Base-by-base conservation (phyloP, 2,888 invertebrate species). In the Synergus japonicus region DNA sequence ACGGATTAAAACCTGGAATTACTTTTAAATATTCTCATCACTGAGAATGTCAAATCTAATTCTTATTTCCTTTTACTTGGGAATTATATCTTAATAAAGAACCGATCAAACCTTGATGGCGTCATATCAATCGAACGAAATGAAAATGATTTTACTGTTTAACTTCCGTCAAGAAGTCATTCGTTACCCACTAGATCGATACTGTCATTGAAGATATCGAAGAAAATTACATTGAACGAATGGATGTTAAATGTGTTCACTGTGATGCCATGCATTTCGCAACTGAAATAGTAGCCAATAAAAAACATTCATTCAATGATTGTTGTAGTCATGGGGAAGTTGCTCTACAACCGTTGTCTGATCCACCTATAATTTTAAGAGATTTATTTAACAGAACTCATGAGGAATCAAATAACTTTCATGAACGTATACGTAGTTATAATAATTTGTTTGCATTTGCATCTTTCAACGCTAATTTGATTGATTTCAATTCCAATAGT, bases 381-480 rank as follows among this genome's bases (percentile, higher is more conserved):
- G 54, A 76, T 66, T 76, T 82, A 64, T 80, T 82, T 60, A 29
- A 69, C 2, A 76, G 73, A 10, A 43, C 5, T 22, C 37, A 82
- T 69, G 46, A 65, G 43, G 49, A 65, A 58, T 79, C 78, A 0
- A 18, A 22, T 15, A 13, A 78, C 15, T 82, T 80, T 64, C 78
- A 67, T 49, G 9, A 81, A 10, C 60, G 43, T 60, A 81, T 80
- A 64, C 54, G 79, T 73, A n/a, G 46, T 13, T 80, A 80, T 22
- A 82, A 79, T 44, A 80, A 67, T 64, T 29, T 79, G 49, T 78
- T 79, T 18, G 66, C 80, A 1, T 82, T 80, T 65, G 77, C 80
- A 29, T 79, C 79, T 49, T 78, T 82, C 15, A 79, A 79, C 77
- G 77, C 78, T 44, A 82, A 80, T 63, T 79, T 78, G 41, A 60